Evolutionary conservation across 2,113 vertebrate species (phyloP).

Genomic region (Takifugu flavidus): DNA sequence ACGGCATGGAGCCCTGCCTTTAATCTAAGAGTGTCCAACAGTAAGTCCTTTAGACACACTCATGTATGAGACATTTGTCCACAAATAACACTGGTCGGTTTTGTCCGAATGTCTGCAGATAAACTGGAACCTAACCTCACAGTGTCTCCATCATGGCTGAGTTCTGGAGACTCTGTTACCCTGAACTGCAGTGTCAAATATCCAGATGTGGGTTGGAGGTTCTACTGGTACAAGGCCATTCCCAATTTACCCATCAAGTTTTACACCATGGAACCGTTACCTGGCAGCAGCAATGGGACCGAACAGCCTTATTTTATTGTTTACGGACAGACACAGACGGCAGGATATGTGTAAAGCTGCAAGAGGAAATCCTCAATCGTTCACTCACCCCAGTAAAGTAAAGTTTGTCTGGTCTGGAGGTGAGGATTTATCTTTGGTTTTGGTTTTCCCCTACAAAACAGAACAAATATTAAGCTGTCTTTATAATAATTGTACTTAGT

Average conservation of each 20-base stretch:
- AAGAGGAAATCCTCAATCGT: neutral
- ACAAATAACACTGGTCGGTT: neutral
- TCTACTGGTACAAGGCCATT: constrained; percentile 40
- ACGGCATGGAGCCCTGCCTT: constrained; percentile 6
- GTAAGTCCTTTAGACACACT: neutral
- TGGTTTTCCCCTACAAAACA: too few species aligned
- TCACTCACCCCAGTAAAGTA: too few species aligned
- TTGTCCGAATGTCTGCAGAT: constrained; percentile 4
- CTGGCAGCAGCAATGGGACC: constrained; percentile 24
- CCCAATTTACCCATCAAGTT: neutral
- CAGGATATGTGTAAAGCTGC: constrained; percentile 48
- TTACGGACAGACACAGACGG: constrained; percentile 33
- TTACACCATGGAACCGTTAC: constrained; percentile 23
- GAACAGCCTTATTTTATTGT: constrained; percentile 24
- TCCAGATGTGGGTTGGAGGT: constrained; percentile 29
- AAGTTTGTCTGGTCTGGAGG: too few species aligned
- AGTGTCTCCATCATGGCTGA: constrained; percentile 38
- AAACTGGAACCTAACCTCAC: constrained; percentile 13
- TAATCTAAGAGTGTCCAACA: neutral
- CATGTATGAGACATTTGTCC: neutral
- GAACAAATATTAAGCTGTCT: too few species aligned
- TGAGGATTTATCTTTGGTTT: too few species aligned
- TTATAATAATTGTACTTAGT: too few species aligned
- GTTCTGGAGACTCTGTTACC: constrained; percentile 48
- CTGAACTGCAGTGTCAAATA: constrained; percentile 33